Evolutionary conservation across 2,797 vertebrate genomes (phyloP).

Genomic region (Cetoscarus ocellatus): DNA sequence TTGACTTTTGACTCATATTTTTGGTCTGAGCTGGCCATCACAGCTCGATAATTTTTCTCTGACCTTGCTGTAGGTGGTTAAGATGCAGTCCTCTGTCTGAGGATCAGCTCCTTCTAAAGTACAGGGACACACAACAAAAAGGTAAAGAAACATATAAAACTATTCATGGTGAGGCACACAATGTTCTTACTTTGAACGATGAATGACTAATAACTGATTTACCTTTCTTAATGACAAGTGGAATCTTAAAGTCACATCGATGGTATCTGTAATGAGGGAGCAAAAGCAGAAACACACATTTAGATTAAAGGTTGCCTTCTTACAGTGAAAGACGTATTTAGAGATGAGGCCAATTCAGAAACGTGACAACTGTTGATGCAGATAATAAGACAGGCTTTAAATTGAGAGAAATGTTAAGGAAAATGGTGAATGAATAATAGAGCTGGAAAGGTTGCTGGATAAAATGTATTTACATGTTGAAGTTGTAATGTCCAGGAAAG

Average conservation of each 20-base stretch:
- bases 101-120: conserved; percentile 86
- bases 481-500: conserved; percentile 99
- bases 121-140: conserved; percentile 7
- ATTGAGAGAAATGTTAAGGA: not conserved
- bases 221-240: conserved; percentile 95
- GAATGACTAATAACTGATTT: conserved; percentile 44
- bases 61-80: conserved; percentile 96
- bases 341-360: no score
- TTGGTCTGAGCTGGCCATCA: not conserved
- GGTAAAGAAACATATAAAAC: not conserved
- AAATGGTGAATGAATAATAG: not conserved
- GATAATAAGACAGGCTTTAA: not conserved
- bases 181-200: not conserved
- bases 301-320: not conserved
- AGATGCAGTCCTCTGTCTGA: conserved; percentile 90
- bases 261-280: conserved; percentile 89
- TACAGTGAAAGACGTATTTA: not conserved
- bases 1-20: not conserved
- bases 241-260: conserved; percentile 99
- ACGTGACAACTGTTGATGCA: not conserved
- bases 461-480: conserved; percentile 93
- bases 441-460: not conserved
- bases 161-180: not conserved
- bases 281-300: not conserved
- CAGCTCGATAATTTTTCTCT: conserved; percentile 1